phyloP scores from a whole-genome alignment of 2,888 invertebrate genomes.

The Ernsta delagoae region DNA sequence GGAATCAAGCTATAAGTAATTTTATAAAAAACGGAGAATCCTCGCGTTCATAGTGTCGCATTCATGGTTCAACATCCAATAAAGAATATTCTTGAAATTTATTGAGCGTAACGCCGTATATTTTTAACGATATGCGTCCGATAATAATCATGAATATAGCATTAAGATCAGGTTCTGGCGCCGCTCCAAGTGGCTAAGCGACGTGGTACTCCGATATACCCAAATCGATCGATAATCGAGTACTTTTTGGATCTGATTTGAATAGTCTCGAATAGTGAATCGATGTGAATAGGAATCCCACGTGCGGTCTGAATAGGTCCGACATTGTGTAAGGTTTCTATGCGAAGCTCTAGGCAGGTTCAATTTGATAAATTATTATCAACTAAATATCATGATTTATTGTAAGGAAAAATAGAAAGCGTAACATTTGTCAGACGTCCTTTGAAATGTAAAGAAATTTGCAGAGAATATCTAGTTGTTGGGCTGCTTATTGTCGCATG shows the following conservation, averaged over 20 bases:
- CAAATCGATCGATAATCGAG: constrained; percentile 65
- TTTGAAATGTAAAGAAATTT: background rate
- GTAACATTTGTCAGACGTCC: constrained; percentile 7
- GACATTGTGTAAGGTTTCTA: constrained; percentile 23
- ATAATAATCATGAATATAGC: constrained; percentile 33
- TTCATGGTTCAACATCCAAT: background rate
- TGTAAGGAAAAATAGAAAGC: background rate
- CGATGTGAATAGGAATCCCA: constrained; percentile 30
- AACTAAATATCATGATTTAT: constrained; percentile 16
- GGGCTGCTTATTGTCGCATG: background rate
- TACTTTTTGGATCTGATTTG: constrained; percentile 72
- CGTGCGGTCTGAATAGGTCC: constrained; percentile 25
- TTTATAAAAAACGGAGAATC: no score
- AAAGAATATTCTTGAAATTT: background rate
- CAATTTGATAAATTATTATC: constrained; percentile 19
- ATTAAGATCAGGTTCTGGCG: constrained; percentile 31
- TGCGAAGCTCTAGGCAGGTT: background rate
- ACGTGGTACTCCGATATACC: constrained; percentile 43
- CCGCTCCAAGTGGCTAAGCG: constrained; percentile 17
- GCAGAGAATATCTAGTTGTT: no score
- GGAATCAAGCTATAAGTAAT: no score
- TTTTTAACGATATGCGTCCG: constrained; percentile 15
- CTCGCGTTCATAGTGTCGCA: no score
- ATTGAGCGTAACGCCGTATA: background rate
- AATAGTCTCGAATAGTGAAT: constrained; percentile 53